Base-by-base conservation (phyloP, 1,140 invertebrate genomes). In the Lordiphosa collinella region DNA sequence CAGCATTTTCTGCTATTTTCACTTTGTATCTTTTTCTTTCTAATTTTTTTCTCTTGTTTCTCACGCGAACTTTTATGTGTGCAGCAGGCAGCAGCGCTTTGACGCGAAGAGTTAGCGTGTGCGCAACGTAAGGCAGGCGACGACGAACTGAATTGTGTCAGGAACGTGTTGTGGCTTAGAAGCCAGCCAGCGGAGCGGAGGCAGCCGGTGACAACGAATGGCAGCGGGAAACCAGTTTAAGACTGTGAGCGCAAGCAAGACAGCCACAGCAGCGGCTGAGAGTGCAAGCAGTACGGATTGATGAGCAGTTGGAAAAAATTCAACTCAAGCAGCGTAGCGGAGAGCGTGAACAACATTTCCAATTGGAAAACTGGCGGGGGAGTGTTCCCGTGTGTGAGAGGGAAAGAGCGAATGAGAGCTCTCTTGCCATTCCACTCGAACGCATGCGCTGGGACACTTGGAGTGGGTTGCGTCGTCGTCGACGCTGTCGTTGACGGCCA, bases 71-170 rank as follows among this genome's bases (percentile, higher is more conserved):
- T 62, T 38, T 29, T 22, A 5, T 22, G 18, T 22, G 6, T 5
- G 18, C 40, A 29, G 12, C 2, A 55, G 47, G 47, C 32, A 57
- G 54, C 59, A 67, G 38, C 70, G 63, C 56, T 64, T 64, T 51
- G 55, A 68, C 76, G 78, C 78, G 78, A 29, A 29, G 54, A 84
- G 50, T 76, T 73, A 86, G 60, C 65, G 80, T 88, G 80, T 88
- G 86, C 82, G 72, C 64, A 82, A 78, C 80, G 79, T 62, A 84
- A 75, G 80, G 75, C 80, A 84, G 78, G 74, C 86, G 80, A 84
- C 86, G 80, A 79, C 74, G 82, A 86, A 88, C 80, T 88, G 86
- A 88, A 88, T 87, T 87, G 54, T 87, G 72, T 76, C 76, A 84
- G 78, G 86, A 88, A 87, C 69, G 63, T 78, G 63, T 66, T 71